Evolutionary conservation across 2,797 vertebrate species (phyloP).

Genomic region (Eulemur coronatus): DNA sequence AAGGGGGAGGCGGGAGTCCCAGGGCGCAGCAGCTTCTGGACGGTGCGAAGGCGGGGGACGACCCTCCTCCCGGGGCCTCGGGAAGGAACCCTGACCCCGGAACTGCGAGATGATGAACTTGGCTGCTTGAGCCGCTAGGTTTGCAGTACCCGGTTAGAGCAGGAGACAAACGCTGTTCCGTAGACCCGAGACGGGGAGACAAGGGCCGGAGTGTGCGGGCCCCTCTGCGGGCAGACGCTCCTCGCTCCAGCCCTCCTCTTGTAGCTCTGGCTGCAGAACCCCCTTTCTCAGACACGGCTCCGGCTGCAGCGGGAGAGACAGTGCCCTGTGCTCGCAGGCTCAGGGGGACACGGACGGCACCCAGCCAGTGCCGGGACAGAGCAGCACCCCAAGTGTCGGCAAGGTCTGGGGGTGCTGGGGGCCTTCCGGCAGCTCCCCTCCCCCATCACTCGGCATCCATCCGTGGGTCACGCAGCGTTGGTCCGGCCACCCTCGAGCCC

Average conservation of each 20-base stretch:
- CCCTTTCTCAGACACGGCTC: not conserved
- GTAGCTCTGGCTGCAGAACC: not conserved
- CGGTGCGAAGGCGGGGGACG: rapidly evolving
- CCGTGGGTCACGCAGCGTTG: rapidly evolving
- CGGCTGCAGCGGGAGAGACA: too few relatives aligned
- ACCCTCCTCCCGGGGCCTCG: not conserved
- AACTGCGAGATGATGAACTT: not conserved
- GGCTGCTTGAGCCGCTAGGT: not conserved
- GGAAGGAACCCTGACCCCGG: too few relatives aligned
- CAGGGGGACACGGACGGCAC: too few relatives aligned
- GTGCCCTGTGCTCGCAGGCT: not conserved
- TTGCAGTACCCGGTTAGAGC: not conserved
- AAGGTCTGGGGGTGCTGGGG: not conserved
- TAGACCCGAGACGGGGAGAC: not conserved
- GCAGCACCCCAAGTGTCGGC: not conserved
- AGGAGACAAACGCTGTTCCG: not conserved
- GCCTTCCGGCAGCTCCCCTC: not conserved
- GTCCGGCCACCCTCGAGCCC: not conserved
- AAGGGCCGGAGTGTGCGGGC: rapidly evolving
- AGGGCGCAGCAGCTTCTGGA: not conserved
- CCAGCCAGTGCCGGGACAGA: not conserved
- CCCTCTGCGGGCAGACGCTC: not conserved
- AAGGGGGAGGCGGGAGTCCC: not conserved
- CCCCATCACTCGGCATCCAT: not conserved
- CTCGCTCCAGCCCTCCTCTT: not conserved